Base-by-base conservation (phyloP, 1,140 invertebrate species). In the Drosophila cardini region DNA sequence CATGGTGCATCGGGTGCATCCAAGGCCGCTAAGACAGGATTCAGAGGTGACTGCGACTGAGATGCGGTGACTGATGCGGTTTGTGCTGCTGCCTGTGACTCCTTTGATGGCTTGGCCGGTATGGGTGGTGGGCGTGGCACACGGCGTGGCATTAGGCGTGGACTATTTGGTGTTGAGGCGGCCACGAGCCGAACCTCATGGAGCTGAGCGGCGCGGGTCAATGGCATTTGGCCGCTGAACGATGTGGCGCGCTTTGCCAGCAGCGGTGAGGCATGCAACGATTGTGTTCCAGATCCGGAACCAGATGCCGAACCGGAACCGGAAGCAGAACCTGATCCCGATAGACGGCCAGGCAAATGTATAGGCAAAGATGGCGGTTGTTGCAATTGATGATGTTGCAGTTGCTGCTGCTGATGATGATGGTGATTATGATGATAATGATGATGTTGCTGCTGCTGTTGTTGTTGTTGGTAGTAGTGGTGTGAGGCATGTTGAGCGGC, bases 121-220 rank as follows among this genome's bases (percentile, higher is more conserved):
- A 93, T 84, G 7, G 95, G 94, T 16, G 95, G 93, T 62, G 94
- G 93, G 43, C 94, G 94, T 34, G 78, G 55, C 32, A 93, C 89
- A 2, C 94, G 92, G 11, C 95, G 93, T 4, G 95, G 94, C 93
- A 95, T 79, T 11, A 96, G 90, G 60, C 95, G 93, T 7, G 96
- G 95, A 90, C 95, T 96, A 71, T 95, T 95, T 8, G 95, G 94
- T 1, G 94, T 95, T 48, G 95, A 95, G 55, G 93, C 93, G 72
- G 93, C 93, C 36, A 43, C 63, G 0, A 73, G 52, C 10, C 61
- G 50, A 11, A 52, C 73, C n/a, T 71, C 70, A n/a, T 63, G 32
- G 40, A 55, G 21, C 45, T 76, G 79, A 4, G 55, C 75, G 32
- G 53, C 78, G 36, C 65, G 82, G 11, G 70, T 78, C 52, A 91